These are phyloP conservation scores for Rapana venosa DNA, from an alignment of 2,888 invertebrate species.

Conservation along the genomic window DNA sequence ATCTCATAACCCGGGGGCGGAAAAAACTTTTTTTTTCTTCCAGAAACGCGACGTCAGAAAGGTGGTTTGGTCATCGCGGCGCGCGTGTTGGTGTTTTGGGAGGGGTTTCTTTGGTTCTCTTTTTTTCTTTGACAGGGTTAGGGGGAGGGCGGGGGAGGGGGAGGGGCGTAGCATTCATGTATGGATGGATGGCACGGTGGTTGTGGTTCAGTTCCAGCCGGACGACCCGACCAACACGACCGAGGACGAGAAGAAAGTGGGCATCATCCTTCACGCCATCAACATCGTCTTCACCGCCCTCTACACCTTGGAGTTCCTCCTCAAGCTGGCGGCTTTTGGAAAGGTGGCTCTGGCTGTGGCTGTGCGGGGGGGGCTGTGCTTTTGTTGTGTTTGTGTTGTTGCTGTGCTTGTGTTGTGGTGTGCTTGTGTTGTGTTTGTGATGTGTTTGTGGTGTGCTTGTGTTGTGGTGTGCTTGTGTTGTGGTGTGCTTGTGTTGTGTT, in stretches of 20 bases:
- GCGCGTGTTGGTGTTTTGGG: background rate
- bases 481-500: background rate
- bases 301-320: slow-evolving; percentile 99
- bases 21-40: no score
- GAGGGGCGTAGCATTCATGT: background rate
- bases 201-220: slow-evolving; percentile 53
- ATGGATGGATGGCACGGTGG: background rate
- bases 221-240: slow-evolving; percentile 24
- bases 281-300: slow-evolving; percentile 99
- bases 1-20: no score
- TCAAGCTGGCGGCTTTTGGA: slow-evolving; percentile 99
- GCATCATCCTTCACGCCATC: slow-evolving; percentile 80
- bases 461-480: background rate
- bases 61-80: no score
- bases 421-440: background rate
- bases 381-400: background rate
- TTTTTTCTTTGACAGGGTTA: background rate
- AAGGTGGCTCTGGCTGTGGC: slow-evolving; percentile 84
- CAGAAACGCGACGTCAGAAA: no score
- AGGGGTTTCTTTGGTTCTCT: background rate
- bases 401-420: background rate
- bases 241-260: slow-evolving; percentile 37
- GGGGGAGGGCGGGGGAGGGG: background rate
- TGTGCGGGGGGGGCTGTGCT: background rate
- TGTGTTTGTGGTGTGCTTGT: background rate